phyloP scores from a whole-genome alignment of 2,888 invertebrate genomes.

The Cetonia aurata region DNA sequence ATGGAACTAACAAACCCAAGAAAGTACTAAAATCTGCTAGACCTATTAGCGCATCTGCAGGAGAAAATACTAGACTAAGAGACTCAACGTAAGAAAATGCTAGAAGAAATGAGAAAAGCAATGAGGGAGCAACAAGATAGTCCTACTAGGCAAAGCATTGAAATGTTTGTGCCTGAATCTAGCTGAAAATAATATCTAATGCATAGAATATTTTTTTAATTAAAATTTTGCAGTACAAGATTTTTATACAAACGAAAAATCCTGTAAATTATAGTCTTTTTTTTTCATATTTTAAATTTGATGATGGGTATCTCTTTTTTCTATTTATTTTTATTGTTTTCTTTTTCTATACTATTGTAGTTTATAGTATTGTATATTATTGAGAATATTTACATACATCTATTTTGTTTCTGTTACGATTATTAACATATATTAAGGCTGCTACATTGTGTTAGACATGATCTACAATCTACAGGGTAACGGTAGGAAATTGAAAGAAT shows the following conservation, averaged over 20 bases:
- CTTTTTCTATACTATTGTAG: constrained; percentile 25
- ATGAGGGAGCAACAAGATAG: constrained; percentile 64
- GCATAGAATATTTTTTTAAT: constrained; percentile 32
- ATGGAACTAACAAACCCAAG: constrained; percentile 47
- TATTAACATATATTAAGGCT: constrained; percentile 36
- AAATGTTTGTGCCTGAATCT: constrained; percentile 66
- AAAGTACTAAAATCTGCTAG: constrained; percentile 50
- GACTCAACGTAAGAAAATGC: constrained; percentile 84
- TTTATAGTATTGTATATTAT: constrained; percentile 33
- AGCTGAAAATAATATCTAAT: constrained; percentile 60
- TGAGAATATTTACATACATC: constrained; percentile 20
- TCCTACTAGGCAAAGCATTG: constrained; percentile 59
- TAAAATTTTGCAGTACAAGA: constrained; percentile 44
- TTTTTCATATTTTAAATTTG: neutral
- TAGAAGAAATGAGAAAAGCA: constrained; percentile 79
- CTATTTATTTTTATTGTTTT: constrained; percentile 32
- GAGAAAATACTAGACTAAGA: constrained; percentile 67
- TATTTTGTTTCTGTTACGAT: constrained; percentile 26
- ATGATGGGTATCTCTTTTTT: neutral
- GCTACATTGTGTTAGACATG: constrained; percentile 24
- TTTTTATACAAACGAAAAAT: constrained; percentile 31
- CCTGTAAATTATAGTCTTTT: constrained; percentile 21
- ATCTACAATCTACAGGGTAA: constrained; percentile 29
- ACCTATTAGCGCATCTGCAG: constrained; percentile 65
- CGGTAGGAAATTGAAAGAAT: neutral